Percentiles rank a stretch among this genome's conserved stretches.
These are phyloP conservation scores for Macaria liturata DNA, from an alignment of 2,888 invertebrate genomes.

Conservation along the genomic window DNA sequence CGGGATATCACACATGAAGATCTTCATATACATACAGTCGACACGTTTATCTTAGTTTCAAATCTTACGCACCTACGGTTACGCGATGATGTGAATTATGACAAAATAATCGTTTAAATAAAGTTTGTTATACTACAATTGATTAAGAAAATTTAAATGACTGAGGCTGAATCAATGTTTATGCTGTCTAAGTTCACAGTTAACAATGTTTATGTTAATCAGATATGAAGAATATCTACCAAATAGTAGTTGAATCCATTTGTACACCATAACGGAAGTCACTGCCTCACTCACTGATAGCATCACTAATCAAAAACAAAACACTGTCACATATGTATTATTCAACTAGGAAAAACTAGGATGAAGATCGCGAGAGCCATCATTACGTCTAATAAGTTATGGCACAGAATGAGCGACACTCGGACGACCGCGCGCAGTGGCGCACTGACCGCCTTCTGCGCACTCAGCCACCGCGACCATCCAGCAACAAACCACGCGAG, in stretches of 20 bases:
- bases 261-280: no score
- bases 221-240: no score
- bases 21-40: constrained; percentile 1
- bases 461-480: constrained; percentile 28
- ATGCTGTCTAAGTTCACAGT: no score
- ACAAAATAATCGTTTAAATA: no score
- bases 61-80: neutral
- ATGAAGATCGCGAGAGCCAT: constrained; percentile 66
- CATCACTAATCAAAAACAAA: constrained; percentile 2
- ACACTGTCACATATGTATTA: constrained; percentile 19
- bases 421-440: constrained; percentile 52
- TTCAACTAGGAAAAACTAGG: constrained; percentile 37
- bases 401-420: constrained; percentile 57
- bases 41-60: constrained; percentile 1
- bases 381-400: constrained; percentile 41
- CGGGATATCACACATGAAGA: constrained; percentile 8
- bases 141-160: no score
- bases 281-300: no score
- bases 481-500: constrained; percentile 35
- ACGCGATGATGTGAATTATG: neutral
- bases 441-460: constrained; percentile 47
- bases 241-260: neutral
- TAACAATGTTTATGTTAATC: no score
- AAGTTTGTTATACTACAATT: no score
- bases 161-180: no score